Conservation (phyloP, 2,113 vertebrate genomes). For the Malurus alboscapulatus region DNA sequence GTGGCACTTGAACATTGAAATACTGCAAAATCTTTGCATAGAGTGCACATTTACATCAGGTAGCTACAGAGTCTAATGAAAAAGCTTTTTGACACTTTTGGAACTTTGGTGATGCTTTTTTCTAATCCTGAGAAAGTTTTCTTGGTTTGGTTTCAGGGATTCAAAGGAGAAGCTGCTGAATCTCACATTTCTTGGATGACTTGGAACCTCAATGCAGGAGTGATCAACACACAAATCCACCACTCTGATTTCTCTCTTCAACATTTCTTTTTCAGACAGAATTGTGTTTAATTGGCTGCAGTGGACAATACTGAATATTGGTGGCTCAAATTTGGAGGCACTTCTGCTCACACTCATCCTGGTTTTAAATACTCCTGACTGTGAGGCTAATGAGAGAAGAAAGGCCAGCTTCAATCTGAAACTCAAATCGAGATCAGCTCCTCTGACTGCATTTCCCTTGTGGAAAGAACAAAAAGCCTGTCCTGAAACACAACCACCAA, state of each 20-base stretch:
- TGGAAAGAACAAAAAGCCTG: neutral
- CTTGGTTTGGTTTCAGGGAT: neutral
- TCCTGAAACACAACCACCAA: neutral
- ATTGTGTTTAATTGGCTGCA: neutral
- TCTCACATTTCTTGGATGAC: neutral
- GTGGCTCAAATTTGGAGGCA: neutral
- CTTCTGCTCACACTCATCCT: neutral
- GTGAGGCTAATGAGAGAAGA: neutral
- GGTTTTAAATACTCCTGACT: neutral
- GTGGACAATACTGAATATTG: neutral
- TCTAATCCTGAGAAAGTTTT: neutral
- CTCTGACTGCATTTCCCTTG: neutral
- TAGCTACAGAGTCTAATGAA: neutral
- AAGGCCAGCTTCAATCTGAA: neutral
- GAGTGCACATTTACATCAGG: neutral
- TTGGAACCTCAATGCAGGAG: neutral
- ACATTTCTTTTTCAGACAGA: neutral
- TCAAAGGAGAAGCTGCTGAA: neutral
- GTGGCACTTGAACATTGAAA: neutral
- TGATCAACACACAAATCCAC: neutral
- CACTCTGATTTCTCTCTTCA: neutral
- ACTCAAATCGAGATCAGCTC: neutral
- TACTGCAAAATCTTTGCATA: neutral
- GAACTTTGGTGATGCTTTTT: neutral
- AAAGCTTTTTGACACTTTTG: neutral